Evolutionary conservation across 2,113 vertebrate species (phyloP).

Genomic region (Cynocephalus volans): DNA sequence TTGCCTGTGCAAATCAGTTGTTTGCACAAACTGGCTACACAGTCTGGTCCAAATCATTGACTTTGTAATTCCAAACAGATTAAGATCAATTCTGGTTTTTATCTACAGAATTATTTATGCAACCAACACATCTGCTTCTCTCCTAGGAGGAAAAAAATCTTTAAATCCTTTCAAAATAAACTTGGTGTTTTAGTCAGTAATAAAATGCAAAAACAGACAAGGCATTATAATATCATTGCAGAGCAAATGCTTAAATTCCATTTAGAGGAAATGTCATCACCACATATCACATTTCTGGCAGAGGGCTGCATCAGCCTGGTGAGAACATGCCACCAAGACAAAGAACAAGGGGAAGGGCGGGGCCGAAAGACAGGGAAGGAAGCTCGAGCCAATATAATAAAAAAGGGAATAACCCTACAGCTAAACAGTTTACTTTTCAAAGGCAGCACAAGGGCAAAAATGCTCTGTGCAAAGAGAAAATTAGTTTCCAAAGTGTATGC

Average conservation of each 20-base stretch:
- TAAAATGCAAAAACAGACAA: neutral
- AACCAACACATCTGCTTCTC: neutral
- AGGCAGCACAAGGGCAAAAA: constrained; percentile 93
- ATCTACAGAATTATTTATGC: constrained; percentile 1
- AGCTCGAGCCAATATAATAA: constrained; percentile 68
- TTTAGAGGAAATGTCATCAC: constrained; percentile 55
- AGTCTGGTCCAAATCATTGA: constrained; percentile 23
- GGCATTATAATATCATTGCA: neutral
- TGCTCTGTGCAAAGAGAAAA: constrained; percentile 89
- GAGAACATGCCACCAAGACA: constrained; percentile 19
- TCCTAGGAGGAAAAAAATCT: neutral
- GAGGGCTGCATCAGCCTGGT: constrained; percentile 34
- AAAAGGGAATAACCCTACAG: constrained; percentile 80
- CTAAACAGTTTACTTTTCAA: constrained; percentile 91
- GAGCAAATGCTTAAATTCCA: constrained; percentile 36
- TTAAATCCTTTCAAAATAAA: constrained; percentile 66
- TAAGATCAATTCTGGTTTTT: constrained; percentile 55
- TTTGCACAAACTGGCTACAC: neutral
- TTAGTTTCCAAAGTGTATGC: constrained; percentile 89
- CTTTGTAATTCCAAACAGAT: constrained; percentile 66
- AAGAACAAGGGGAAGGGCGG: neutral
- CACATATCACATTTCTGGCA: neutral
- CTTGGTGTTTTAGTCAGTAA: neutral
- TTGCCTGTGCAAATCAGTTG: neutral
- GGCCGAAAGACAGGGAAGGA: constrained; percentile 34